Evolutionary conservation across 2,888 invertebrate genomes (phyloP), one percentile per base, ranked within the genome.

Genomic region (Xylota sylvarum): DNA sequence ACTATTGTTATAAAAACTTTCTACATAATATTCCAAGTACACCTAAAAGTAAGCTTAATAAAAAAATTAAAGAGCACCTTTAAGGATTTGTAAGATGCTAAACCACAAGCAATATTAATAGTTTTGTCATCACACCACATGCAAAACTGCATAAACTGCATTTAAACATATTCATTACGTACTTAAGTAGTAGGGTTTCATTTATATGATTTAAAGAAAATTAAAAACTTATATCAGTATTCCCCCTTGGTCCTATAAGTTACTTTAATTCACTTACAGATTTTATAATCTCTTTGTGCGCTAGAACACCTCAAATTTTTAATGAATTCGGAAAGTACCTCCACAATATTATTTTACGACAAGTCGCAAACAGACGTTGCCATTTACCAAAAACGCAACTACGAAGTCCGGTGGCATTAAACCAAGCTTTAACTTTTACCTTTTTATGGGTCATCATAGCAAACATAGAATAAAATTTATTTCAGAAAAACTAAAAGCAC

Each of bases 361-460:
- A 9, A 64, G 17, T 43, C 30, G 27, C 30, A 14, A 62, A 27
- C 52, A 5, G 6, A 32, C n/a, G 50, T 27, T 27, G 14, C 12
- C 27, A 2, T 10, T 35, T 7, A 2, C 23, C 23, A 23, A 23
- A 35, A 10, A 1, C 3, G 37, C n/a, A 40, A 12, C 62, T 58
- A n/a, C 9, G 27, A 43, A 6, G 40, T 30, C 7, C 43, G 14
- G 9, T 5, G 37, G 6, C 35, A 60, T 23, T 23, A 35, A 60
- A 17, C 48, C 35, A 10, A 50, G 50, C 62, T 62, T 62, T n/a
- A 62, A 73, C 23, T 27, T 50, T 40, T 37, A 46, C 46, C 32
- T 58, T 70, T 48, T 58, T 23, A 50, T 19, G 50, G 58, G n/a
- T 50, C 50, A 73, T 50, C 46, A 50, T 19, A 56, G 32, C 6